Base-by-base conservation (phyloP, 1,140 invertebrate genomes). In the Drosophila eugracilis region DNA sequence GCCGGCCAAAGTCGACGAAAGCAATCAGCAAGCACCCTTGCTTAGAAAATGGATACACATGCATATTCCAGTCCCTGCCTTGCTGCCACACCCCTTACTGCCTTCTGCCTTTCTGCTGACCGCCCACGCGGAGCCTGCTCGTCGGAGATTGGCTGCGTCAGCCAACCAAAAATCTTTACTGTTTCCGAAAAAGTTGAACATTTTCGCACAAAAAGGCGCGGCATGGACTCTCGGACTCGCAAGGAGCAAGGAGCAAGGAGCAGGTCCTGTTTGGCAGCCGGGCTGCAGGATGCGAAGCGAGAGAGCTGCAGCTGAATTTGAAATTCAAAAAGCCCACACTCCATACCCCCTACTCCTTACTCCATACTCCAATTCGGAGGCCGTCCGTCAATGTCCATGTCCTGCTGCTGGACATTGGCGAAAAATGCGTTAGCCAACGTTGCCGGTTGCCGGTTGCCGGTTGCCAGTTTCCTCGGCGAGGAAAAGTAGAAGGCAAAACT, bases 81-180 rank as follows among this genome's bases (percentile, higher is more conserved):
- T 9, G 0, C 37, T 24, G 32, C 42, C 59, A n/a, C 36, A 44
- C 12, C 45, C 49, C 45, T 36, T 58, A 52, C 36, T 19, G 15
- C 19, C 41, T 6, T n/a, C 4, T 4, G 15, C 49, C 22, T 36
- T 10, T 36, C 39, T 37, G 19, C 5, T 34, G 21, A 21, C 30
- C 78, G 59, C 60, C 73, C 81, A 80, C 81, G 62, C 41, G 26
- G 57, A 59, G 66, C 37, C 48, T 57, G 60, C 83, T 88, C 83
- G 74, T 70, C 72, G 75, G 78, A 86, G 83, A 86, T 86, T 86
- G 83, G 83, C 83, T 88, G 83, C 83, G 83, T 88, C 75, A 88
- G 83, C 83, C 83, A 88, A 88, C 83, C 83, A 88, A 88, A 86
- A 88, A 88, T 88, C 83, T 88, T 88, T 89, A 88, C 83, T 89